These are phyloP conservation scores for Micromesistius poutassou DNA, from an alignment of 2,797 vertebrate species.

Conservation along the genomic window DNA sequence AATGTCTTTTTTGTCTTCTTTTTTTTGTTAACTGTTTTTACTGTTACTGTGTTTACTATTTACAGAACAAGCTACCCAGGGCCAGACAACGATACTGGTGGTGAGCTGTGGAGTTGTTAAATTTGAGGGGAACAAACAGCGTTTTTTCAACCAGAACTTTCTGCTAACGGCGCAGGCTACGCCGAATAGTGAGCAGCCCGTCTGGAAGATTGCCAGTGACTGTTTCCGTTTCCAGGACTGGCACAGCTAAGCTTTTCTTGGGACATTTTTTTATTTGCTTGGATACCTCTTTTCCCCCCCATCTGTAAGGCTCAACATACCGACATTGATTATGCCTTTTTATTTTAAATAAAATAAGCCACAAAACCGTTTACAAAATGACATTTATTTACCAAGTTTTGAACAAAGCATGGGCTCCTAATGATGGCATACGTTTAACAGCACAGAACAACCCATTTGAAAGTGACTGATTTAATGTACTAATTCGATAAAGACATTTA, in stretches of 20 bases:
- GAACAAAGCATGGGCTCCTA: conserved; percentile 53
- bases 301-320: neutral
- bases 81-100: conserved; percentile 90
- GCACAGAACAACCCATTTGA: conserved; percentile 45
- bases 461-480: conserved; percentile 20
- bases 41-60: no score
- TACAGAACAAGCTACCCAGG: conserved; percentile 91
- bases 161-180: conserved; percentile 87
- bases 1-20: neutral
- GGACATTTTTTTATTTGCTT: neutral
- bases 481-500: conserved; percentile 37
- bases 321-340: neutral
- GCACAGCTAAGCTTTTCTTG: conserved; percentile 67
- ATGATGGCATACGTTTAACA: conserved; percentile 58
- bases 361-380: conserved; percentile 50
- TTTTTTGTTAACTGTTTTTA: no score
- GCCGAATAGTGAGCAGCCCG: conserved; percentile 80
- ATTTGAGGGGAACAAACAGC: conserved; percentile 92
- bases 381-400: conserved; percentile 63
- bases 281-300: no score
- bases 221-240: conserved; percentile 97
- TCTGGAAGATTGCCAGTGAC: conserved; percentile 97
- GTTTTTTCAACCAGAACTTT: conserved; percentile 96
- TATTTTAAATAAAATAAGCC: conserved; percentile 40
- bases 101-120: conserved; percentile 89